Evolutionary conservation across 2,113 vertebrate species (phyloP), one percentile per base, ranked within the genome.

Genomic region (Laticauda colubrina): DNA sequence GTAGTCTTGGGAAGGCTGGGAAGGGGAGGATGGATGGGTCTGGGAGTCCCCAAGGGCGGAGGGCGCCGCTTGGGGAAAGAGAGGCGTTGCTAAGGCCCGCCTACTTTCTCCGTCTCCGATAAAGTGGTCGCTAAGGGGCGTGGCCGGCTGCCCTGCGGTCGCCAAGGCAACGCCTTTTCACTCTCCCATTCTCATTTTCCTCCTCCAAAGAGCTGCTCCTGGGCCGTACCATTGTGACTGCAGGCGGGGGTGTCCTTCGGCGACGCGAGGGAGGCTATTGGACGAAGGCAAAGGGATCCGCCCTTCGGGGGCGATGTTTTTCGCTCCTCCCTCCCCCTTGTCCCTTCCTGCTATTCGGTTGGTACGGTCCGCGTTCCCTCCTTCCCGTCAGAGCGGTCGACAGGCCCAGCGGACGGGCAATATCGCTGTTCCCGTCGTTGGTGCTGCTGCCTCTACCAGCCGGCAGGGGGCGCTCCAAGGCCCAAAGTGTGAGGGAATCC

Each of bases 241-340:
- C 14, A 1, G n/a, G 48, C 48, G 69, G 15, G 15, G 48, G 7
- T 75, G 15, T 7, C 15, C 5, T 18, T 69, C 0, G 61, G 12
- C 12, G 4, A 69, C 1, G 61, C 7, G 14, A 34, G 2, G n/a
- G n/a, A 14, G 64, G 2, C 0, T 12, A 15, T 34, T 5, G 4
- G 64, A 69, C 5, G 64, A 1, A 14, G 4, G n/a, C 61, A 1
- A 11, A 29, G 12, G 10, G 61, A 20, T 0, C 14, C 64, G n/a
- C 64, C n/a, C 29, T 34, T 1, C 5, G 64, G 64, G 64, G n/a
- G n/a, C 64, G 64, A n/a, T 0, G n/a, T 18, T 3, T n/a, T 15
- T 7, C 29, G n/a, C 64, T 15, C 29, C 64, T 75, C n/a, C n/a
- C 64, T 34, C 5, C 29, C 29, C 11, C 12, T 26, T 3, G n/a